These are phyloP conservation scores for Melangyna quadrimaculata DNA, from an alignment of 2,888 invertebrate genomes.

Conservation along the genomic window DNA sequence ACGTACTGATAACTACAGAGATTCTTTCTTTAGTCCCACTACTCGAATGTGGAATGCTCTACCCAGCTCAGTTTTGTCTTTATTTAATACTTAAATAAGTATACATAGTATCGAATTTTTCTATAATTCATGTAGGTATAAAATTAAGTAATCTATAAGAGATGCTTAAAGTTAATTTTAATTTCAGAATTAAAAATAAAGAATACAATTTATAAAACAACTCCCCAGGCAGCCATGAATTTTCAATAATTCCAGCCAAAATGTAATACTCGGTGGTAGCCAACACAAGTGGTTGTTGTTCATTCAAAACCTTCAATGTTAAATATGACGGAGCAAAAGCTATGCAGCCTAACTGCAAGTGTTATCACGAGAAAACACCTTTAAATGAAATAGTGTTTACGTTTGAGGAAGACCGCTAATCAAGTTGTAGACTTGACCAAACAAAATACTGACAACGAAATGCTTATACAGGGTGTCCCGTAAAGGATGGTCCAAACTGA, in stretches of 20 bases:
- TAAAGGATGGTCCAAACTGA: too few relatives aligned
- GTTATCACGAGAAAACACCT: too few relatives aligned
- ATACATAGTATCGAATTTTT: slow-evolving; percentile 18
- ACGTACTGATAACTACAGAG: too few relatives aligned
- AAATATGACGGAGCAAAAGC: too few relatives aligned
- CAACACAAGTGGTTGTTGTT: slow-evolving; percentile 12
- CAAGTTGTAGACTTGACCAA: slow-evolving; percentile 65
- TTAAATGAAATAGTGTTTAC: slow-evolving; percentile 50
- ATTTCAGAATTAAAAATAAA: neutral
- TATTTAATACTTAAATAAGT: slow-evolving; percentile 14
- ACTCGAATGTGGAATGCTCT: too few relatives aligned
- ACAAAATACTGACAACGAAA: slow-evolving; percentile 63
- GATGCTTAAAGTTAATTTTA: slow-evolving; percentile 43
- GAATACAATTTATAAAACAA: slow-evolving; percentile 35
- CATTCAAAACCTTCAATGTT: too few relatives aligned
- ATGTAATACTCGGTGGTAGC: too few relatives aligned
- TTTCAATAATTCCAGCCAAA: slow-evolving; percentile 66
- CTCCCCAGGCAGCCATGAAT: too few relatives aligned
- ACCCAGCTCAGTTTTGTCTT: too few relatives aligned
- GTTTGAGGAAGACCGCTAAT: slow-evolving; percentile 64
- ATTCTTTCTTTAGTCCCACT: too few relatives aligned
- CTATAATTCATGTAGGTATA: slow-evolving; percentile 43
- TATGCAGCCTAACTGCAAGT: too few relatives aligned
- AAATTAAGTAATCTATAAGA: slow-evolving; percentile 48
- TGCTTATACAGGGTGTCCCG: too few relatives aligned